Base-by-base conservation (phyloP, 2,888 invertebrate species). In the Gandaritis pyraliata region DNA sequence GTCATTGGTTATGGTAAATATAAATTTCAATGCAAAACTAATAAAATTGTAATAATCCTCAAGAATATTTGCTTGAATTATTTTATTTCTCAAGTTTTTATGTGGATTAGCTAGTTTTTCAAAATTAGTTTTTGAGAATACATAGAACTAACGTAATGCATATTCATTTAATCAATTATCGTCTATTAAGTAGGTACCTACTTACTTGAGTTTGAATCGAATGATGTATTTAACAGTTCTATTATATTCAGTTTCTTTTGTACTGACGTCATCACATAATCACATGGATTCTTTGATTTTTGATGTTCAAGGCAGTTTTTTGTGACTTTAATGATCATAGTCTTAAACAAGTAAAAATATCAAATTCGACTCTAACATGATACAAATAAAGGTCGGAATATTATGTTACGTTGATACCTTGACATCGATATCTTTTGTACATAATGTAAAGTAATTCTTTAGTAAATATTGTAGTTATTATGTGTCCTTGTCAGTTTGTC, bases 351-450 rank as follows among this genome's bases (percentile, higher is more conserved):
- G 51, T 39, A 30, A 39, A 46, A 36, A 29, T 39, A 51, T 18
- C 16, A 41, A n/a, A 29, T 41, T 33, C 16, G 47, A 29, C 41
- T 61, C 16, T 58, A 45, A 33, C 23, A 0, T 16, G 10, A 58
- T 30, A 45, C 23, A 5, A 45, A 55, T 78, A 78, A 67, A 65
- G 75, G 74, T 63, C 18, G 73, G 67, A 74, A 67, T 75, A 13
- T 61, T 45, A 57, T 66, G 65, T 49, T 55, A 55, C 38, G 52
- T 62, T 50, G 53, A 68, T 66, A 66, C 83, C 83, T 85, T 86
- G 83, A 81, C 83, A 81, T 81, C 80, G 82, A 83, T 85, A 79
- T 78, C 78, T 74, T 76, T 43, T 62, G 58, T 65, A 75, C 72
- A 71, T 69, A 76, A 41, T 58, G 70, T 73, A 73, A 52, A 66